Percentiles rank a stretch among this genome's conserved stretches.
Evolutionary conservation across 35 echinoderm and acorn worm species (phyloP).

Genomic region (Strongylocentrotus purpuratus): DNA sequence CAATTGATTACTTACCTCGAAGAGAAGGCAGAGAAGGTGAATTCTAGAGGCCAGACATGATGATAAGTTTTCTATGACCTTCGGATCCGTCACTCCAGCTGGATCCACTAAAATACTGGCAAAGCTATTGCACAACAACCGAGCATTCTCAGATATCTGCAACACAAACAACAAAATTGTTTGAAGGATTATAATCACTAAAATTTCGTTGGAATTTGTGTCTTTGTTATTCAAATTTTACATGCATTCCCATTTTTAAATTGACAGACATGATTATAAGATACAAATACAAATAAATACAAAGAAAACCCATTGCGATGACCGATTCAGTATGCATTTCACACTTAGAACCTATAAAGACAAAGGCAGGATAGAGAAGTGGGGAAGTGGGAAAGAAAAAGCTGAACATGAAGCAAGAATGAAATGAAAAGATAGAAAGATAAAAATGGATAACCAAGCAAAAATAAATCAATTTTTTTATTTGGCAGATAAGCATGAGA

Average conservation of each 20-base stretch:
- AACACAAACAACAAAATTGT: neutral
- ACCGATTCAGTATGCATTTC: neutral
- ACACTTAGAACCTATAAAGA: too few species aligned
- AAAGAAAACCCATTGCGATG: neutral
- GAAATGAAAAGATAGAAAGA: neutral
- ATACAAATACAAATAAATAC: neutral
- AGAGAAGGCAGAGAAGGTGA: constrained; percentile 85
- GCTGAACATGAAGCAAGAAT: too few species aligned
- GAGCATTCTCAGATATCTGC: constrained; percentile 79
- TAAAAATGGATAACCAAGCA: neutral
- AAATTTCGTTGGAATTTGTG: too few species aligned
- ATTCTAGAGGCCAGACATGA: constrained; percentile 83
- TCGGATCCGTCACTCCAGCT: neutral
- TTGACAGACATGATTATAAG: neutral
- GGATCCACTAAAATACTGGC: constrained; percentile 51
- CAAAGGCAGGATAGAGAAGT: too few species aligned
- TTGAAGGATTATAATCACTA: neutral
- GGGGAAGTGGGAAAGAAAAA: too few species aligned
- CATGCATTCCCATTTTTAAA: too few species aligned
- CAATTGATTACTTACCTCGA: constrained; percentile 70
- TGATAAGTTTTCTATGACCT: constrained; percentile 27
- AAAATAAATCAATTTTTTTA: too few species aligned
- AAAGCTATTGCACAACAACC: constrained; percentile 46
- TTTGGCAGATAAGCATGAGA: neutral
- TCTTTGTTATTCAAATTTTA: too few species aligned